Conservation (phyloP, 2,888 invertebrate species). For the Asteroscopus sphinx region DNA sequence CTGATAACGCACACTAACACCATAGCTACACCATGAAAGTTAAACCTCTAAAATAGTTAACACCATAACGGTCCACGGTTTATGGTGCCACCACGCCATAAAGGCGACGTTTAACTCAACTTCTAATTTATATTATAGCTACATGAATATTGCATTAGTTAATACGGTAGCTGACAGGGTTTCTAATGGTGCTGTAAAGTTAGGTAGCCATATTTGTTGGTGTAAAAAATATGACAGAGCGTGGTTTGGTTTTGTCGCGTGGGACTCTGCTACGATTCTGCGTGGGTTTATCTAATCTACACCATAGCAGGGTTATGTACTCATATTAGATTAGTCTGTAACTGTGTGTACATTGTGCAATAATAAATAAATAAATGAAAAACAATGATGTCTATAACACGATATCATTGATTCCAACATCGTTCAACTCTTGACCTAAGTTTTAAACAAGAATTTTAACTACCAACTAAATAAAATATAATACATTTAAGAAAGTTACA, state of each 20-base stretch:
- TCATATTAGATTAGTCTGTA: too few relatives aligned
- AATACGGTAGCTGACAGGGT: constrained; percentile 28
- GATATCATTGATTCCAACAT: too few relatives aligned
- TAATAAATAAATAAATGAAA: too few relatives aligned
- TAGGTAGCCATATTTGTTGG: constrained; percentile 3
- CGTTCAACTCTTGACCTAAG: too few relatives aligned
- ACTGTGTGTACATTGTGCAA: too few relatives aligned
- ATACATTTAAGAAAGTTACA: too few relatives aligned
- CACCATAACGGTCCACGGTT: constrained; percentile 22
- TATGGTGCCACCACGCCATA: constrained; percentile 31
- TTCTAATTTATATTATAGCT: constrained; percentile 38
- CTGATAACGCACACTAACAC: neutral
- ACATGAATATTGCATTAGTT: constrained; percentile 57
- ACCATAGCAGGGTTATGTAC: too few relatives aligned
- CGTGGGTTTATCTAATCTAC: too few relatives aligned
- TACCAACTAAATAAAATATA: too few relatives aligned
- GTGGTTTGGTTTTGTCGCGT: neutral
- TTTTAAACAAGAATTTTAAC: too few relatives aligned
- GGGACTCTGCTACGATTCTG: too few relatives aligned
- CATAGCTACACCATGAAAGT: neutral
- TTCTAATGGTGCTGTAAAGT: constrained; percentile 14
- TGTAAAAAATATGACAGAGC: constrained; percentile 9
- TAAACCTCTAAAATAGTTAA: constrained; percentile 28
- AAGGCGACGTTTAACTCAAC: constrained; percentile 26
- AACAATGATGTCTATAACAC: too few relatives aligned